Evolutionary conservation across 2,888 invertebrate genomes (phyloP), one percentile per base, ranked within the genome.

Genomic region (Andrena trimmerana): DNA sequence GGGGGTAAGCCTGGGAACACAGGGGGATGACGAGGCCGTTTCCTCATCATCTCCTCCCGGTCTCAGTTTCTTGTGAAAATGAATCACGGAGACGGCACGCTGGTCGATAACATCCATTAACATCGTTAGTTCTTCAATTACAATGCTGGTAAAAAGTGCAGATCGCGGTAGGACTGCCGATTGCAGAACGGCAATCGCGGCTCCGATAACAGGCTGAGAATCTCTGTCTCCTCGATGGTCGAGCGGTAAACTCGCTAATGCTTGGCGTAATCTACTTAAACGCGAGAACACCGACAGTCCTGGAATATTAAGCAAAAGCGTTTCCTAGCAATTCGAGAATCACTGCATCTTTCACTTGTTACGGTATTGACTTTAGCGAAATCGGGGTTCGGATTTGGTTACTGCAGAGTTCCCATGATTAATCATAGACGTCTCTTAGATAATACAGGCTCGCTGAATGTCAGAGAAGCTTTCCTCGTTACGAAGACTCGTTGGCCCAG

Each of bases 31-130:
- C 59, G 52, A 54, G 76, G 76, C 60, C 60, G 67, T 33, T n/a
- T 42, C 62, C 5, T 33, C 60, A 65, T 78, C 74, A 74, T 52
- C 65, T 83, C 82, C 54, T 76, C 65, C 57, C 52, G 20, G 42
- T 42, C 31, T 36, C 10, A 3, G 4, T 20, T 81, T 42, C 74
- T 63, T 36, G 29, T 27, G 65, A 75, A 67, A 80, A 65, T 81
- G 81, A 83, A 33, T 81, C 82, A 81, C 70, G 66, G 29, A 20
- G 4, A 42, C 42, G 16, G 42, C 27, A 2, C 10, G 16, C 36
- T 31, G 29, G 2, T 27, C 66, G 60, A 62, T 66, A 71, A 31
- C 60, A 42, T 69, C 52, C 70, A 78, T 66, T 70, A 65, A 70
- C 48, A 52, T 69, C 63, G 52, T n/a, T 50, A 20, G 42, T 50